Percentiles rank a stretch among this genome's conserved stretches.
Conservation (phyloP, 2,113 vertebrate species). For the Neogale vison region DNA sequence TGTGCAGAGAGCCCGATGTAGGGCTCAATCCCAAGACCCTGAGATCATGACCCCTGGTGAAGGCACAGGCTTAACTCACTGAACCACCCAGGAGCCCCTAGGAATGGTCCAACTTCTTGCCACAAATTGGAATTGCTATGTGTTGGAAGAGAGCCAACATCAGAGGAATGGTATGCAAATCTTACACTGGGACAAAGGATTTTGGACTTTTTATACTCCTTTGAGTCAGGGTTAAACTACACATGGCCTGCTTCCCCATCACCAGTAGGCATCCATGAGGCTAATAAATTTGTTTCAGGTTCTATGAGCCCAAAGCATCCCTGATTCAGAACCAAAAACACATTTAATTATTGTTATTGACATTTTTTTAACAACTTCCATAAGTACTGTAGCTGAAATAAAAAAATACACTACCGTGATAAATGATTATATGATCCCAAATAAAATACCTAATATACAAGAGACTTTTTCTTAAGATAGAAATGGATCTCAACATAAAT, state of each 20-base stretch:
- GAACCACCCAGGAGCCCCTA: too few relatives aligned
- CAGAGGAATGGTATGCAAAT: not conserved
- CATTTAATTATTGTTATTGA: not conserved
- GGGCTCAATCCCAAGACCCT: too few relatives aligned
- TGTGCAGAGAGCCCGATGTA: too few relatives aligned
- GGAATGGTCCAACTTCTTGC: not conserved
- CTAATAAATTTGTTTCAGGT: not conserved
- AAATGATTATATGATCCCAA: slow-evolving; percentile 36
- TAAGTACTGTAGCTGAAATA: not conserved
- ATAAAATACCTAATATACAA: slow-evolving; percentile 5
- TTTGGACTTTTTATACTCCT: not conserved
- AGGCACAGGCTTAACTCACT: too few relatives aligned
- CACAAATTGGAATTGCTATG: not conserved
- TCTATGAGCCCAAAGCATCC: not conserved
- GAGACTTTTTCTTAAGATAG: not conserved
- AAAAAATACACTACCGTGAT: not conserved
- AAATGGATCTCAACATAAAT: not conserved
- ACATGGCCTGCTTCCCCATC: not conserved
- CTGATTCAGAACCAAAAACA: not conserved
- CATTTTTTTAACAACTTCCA: not conserved
- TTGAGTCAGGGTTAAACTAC: not conserved
- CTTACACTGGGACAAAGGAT: not conserved
- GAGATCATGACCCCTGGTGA: too few relatives aligned
- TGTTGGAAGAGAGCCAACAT: not conserved
- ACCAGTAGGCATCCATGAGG: not conserved